Conservation (phyloP, 2,888 invertebrate species). For the Microctonus brassicae region DNA sequence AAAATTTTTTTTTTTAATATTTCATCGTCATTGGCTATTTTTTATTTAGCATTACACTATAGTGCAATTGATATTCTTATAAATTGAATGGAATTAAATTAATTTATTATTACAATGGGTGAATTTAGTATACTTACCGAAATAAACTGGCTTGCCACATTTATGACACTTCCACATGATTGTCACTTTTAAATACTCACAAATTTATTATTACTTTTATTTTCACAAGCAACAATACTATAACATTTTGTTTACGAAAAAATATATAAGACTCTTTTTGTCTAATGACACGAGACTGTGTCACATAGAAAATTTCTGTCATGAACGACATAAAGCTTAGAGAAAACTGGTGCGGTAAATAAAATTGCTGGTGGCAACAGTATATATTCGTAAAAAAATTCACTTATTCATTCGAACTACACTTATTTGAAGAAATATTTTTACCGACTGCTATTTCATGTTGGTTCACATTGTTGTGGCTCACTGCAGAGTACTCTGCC, state of each 20-base stretch:
- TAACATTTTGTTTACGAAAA: constrained; percentile 46
- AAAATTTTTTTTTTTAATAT: neutral
- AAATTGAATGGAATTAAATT: constrained; percentile 8
- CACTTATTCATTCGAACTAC: too few species aligned
- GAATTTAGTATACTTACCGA: constrained; percentile 71
- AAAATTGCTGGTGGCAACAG: too few species aligned
- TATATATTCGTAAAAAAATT: too few species aligned
- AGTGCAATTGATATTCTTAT: too few species aligned
- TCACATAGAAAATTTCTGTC: constrained; percentile 29
- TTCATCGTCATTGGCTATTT: constrained; percentile 21
- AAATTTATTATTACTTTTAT: constrained; percentile 7
- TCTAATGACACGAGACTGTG: constrained; percentile 45
- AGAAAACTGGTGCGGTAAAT: too few species aligned
- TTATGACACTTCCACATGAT: constrained; percentile 87
- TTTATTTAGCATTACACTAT: too few species aligned
- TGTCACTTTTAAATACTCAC: neutral
- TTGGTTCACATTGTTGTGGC: too few species aligned
- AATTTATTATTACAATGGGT: constrained; percentile 11
- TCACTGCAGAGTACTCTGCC: too few species aligned
- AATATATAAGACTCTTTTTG: constrained; percentile 34
- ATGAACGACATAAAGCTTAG: neutral
- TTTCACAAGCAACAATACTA: constrained; percentile 24
- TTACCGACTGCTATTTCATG: too few species aligned
- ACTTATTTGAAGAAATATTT: too few species aligned
- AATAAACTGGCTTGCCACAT: constrained; percentile 85